Evolutionary conservation across 2,797 vertebrate genomes (phyloP).

Genomic region (Pterois miles): DNA sequence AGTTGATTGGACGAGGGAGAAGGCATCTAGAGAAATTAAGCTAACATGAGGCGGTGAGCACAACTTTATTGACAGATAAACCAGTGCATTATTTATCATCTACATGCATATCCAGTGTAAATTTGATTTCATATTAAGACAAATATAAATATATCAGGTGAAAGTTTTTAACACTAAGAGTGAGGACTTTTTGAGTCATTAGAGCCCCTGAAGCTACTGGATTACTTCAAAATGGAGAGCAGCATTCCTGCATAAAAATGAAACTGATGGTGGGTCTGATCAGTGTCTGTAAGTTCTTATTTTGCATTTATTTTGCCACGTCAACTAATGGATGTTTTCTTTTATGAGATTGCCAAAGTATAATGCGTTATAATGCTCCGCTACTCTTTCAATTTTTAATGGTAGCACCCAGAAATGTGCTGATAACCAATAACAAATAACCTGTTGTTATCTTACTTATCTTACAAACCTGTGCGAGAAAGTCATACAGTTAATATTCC

Average conservation of each 20-base stretch:
- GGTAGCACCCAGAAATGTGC: not conserved
- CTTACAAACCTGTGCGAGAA: not conserved
- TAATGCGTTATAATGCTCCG: not conserved
- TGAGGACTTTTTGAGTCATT: not conserved
- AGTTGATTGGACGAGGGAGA: conserved; percentile 33
- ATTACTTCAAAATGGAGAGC: not conserved
- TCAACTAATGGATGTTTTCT: not conserved
- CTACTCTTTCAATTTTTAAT: not conserved
- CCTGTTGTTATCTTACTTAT: not conserved
- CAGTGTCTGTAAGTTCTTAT: too few species aligned
- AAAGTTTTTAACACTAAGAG: not conserved
- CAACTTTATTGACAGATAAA: conserved; percentile 16
- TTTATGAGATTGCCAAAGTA: not conserved
- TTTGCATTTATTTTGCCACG: not conserved
- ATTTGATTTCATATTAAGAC: not conserved
- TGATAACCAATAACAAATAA: not conserved
- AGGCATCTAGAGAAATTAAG: conserved; percentile 35
- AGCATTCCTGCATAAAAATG: not conserved
- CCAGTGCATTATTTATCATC: conserved; percentile 16
- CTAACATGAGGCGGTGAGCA: conserved; percentile 1
- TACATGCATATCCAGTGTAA: not conserved
- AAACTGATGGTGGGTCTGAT: not conserved
- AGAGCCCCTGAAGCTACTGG: not conserved
- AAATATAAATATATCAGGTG: not conserved
- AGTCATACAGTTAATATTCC: not conserved